A percentile compares a stretch with the other conserved stretches of the same genome.
phyloP scores from a whole-genome alignment of 2,888 invertebrate genomes.

The Latheticus oryzae region DNA sequence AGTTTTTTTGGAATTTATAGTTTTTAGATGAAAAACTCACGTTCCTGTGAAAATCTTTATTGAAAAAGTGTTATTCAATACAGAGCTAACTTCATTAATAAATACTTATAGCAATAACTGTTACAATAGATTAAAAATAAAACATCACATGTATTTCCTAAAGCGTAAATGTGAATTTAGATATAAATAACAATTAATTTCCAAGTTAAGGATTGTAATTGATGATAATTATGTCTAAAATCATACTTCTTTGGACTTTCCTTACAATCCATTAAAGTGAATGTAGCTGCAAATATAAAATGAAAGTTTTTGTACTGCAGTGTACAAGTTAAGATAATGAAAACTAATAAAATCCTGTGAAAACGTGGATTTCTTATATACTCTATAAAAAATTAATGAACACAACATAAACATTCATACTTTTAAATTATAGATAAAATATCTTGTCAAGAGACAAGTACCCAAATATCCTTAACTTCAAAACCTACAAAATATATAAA shows the following conservation, averaged over 20 bases:
- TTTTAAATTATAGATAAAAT: constrained; percentile 4
- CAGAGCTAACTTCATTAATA: constrained; percentile 23
- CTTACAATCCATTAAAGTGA: constrained; percentile 15
- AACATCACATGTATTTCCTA: constrained; percentile 31
- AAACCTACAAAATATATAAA: constrained; percentile 16
- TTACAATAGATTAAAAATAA: constrained; percentile 13
- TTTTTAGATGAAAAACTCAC: constrained; percentile 7
- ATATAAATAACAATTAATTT: constrained; percentile 29
- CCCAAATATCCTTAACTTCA: constrained; percentile 30
- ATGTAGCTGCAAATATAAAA: constrained; percentile 14
- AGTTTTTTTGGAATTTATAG: no score
- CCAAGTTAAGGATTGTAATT: constrained; percentile 23
- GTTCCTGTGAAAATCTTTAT: constrained; percentile 13
- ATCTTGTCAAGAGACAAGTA: constrained; percentile 6
- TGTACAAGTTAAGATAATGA: constrained; percentile 18
- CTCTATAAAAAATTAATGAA: constrained; percentile 13
- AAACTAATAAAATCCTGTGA: constrained; percentile 8
- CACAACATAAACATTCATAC: constrained; percentile 16
- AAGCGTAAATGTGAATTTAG: constrained; percentile 28
- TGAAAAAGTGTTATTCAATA: constrained; percentile 22
- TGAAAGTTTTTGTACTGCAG: constrained; percentile 25
- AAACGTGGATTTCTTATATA: constrained; percentile 25
- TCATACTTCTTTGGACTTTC: constrained; percentile 18
- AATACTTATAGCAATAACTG: constrained; percentile 27
- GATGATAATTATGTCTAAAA: constrained; percentile 1